These are phyloP conservation scores for Intellagama lesueurii DNA, from an alignment of 2,797 vertebrate genomes.

Conservation along the genomic window DNA sequence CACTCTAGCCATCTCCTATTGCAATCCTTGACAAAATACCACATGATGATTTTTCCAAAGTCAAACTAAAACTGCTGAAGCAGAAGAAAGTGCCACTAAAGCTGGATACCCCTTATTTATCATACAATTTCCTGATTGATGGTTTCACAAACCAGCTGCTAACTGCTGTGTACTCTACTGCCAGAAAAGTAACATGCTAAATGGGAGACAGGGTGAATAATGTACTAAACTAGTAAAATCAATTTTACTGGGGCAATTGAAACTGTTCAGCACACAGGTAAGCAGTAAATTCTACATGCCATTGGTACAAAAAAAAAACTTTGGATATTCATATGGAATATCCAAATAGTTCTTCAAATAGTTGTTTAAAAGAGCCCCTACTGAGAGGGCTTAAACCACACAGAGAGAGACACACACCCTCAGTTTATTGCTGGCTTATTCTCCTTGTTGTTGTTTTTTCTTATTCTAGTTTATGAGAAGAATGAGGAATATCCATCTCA, in stretches of 20 bases:
- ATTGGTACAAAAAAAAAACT: slow-evolving; percentile 39
- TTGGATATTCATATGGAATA: slow-evolving; percentile 59
- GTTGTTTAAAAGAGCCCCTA: slow-evolving; percentile 53
- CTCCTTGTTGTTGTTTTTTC: neutral
- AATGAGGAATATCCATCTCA: neutral
- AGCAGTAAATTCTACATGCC: slow-evolving; percentile 56
- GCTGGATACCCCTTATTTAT: slow-evolving; percentile 84
- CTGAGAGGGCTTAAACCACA: slow-evolving; percentile 31
- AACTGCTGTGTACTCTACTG: slow-evolving; percentile 84
- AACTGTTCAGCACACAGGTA: slow-evolving; percentile 57
- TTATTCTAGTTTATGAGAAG: neutral
- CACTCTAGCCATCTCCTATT: slow-evolving; percentile 72
- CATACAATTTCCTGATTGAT: slow-evolving; percentile 86
- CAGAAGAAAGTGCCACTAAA: slow-evolving; percentile 83
- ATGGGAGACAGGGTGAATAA: slow-evolving; percentile 80
- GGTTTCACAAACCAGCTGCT: slow-evolving; percentile 84
- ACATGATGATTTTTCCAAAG: slow-evolving; percentile 81
- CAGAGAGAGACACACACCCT: slow-evolving; percentile 31
- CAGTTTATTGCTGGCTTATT: slow-evolving; percentile 34
- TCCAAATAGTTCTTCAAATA: slow-evolving; percentile 39
- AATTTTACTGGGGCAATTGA: slow-evolving; percentile 76
- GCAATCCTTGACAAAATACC: slow-evolving; percentile 79
- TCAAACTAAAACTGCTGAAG: slow-evolving; percentile 83
- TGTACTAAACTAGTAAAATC: slow-evolving; percentile 68
- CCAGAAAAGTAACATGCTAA: slow-evolving; percentile 80